Percentiles rank a stretch among this genome's conserved stretches.
These are phyloP conservation scores for Gryllus bimaculatus DNA, from an alignment of 1,140 invertebrate species.

Conservation along the genomic window DNA sequence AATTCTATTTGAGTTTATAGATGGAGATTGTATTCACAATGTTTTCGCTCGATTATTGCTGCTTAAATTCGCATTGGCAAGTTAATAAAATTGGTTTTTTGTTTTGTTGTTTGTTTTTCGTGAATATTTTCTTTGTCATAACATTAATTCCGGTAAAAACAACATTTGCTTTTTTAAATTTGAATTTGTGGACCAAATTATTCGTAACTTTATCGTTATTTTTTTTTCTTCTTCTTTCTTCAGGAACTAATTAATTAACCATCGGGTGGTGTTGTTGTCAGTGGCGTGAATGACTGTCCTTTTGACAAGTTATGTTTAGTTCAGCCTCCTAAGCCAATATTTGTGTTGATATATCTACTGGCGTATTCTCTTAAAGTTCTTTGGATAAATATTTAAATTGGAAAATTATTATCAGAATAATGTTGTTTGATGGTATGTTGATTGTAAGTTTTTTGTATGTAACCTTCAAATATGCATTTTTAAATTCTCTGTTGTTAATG, in stretches of 20 bases:
- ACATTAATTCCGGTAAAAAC: not conserved
- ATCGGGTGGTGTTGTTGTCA: constrained; percentile 48
- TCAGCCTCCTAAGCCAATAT: constrained; percentile 57
- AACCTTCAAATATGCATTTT: not conserved
- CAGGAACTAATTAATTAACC: constrained; percentile 46
- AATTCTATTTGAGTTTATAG: too few relatives aligned
- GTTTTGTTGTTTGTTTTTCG: not conserved
- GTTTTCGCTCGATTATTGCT: too few relatives aligned
- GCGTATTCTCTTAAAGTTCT: constrained; percentile 50
- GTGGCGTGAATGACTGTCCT: constrained; percentile 46
- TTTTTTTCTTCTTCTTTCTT: constrained; percentile 24
- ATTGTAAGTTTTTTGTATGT: not conserved
- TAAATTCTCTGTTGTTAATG: not conserved
- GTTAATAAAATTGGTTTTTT: not conserved
- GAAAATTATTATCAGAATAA: constrained; percentile 58
- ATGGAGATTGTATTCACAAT: too few relatives aligned
- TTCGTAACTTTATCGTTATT: not conserved
- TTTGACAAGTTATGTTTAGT: constrained; percentile 55
- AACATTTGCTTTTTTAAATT: not conserved
- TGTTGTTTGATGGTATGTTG: constrained; percentile 59
- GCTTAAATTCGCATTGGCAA: too few relatives aligned
- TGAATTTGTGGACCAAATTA: not conserved
- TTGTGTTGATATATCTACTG: constrained; percentile 49
- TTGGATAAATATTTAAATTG: constrained; percentile 66
- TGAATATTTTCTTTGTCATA: not conserved